Conservation (phyloP, 2,113 vertebrate genomes). For the Mastomys natalensis region DNA sequence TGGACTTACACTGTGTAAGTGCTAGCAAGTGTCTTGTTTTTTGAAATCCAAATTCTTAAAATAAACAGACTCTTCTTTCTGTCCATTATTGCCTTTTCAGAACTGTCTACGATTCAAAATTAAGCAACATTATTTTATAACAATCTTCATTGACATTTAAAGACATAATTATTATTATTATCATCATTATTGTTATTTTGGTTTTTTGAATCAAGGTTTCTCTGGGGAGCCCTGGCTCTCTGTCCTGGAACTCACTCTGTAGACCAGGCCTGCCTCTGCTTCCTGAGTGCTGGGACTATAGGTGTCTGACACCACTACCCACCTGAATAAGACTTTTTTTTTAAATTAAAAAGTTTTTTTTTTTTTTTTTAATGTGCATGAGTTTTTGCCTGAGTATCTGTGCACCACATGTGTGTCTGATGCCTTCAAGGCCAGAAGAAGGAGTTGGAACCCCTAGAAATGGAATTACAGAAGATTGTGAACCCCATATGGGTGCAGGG, state of each 20-base stretch:
- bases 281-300: background rate
- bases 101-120: constrained; percentile 27
- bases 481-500: background rate
- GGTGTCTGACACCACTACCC: background rate
- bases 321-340: background rate
- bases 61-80: background rate
- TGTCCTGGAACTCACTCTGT: background rate
- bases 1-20: background rate
- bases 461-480: background rate
- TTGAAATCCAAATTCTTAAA: background rate
- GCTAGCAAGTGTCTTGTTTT: background rate
- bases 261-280: background rate
- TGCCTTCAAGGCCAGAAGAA: background rate
- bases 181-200: background rate
- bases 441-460: too few species aligned
- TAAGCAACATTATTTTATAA: background rate
- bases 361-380: background rate
- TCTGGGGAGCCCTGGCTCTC: background rate
- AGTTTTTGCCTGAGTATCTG: background rate
- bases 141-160: background rate
- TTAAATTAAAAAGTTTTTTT: background rate
- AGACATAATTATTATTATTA: background rate
- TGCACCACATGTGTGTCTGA: background rate
- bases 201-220: background rate
- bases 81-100: background rate